Base-by-base conservation (phyloP, 35 echinoderm and acorn worm genomes). In the Strongylocentrotus purpuratus region DNA sequence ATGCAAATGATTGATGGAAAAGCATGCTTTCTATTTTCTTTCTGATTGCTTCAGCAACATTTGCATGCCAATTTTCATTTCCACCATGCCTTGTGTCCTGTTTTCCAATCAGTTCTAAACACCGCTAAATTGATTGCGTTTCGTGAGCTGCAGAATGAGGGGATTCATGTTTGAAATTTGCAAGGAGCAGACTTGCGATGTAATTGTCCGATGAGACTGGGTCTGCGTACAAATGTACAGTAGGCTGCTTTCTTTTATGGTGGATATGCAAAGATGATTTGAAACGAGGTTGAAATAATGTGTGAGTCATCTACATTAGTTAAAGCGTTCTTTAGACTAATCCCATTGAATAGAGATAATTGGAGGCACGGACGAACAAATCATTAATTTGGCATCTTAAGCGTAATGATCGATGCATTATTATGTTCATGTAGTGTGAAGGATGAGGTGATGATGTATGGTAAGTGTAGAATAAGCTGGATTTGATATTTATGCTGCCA, bases 31-130 rank as follows among this genome's bases (percentile, higher is more conserved):
- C 22, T 78, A 78, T 78, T 78, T 78, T 0, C 65, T 78, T 78
- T 78, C 22, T 78, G 65, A 78, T 78, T 78, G 65, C 65, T 78
- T 28, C 65, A 78, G 65, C 65, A 78, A 78, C 65, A 78, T 78
- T 78, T 78, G 65, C 65, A 78, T 78, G 65, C 65, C 65, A 78
- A 78, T 78, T 78, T 78, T 78, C 65, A 78, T 78, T 78, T 78
- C 65, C 65, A 78, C 65, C 65, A 78, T 78, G 28, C 25, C 6
- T 78, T 78, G 65, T 28, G 65, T 78, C 65, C 65, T 78, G 65
- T 78, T 78, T 78, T 78, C 65, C 65, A 78, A 78, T 78, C 65
- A 78, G 65, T n/a, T 78, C 25, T 78, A 78, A 78, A 78, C 65
- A 78, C 65, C 7, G 65, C 7, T 78, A 28, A 78, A 78, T 28